A percentile compares a stretch with the other conserved stretches of the same genome.
These are phyloP conservation scores for Cnemophilus loriae DNA, from an alignment of 2,113 vertebrate species.

Conservation along the genomic window DNA sequence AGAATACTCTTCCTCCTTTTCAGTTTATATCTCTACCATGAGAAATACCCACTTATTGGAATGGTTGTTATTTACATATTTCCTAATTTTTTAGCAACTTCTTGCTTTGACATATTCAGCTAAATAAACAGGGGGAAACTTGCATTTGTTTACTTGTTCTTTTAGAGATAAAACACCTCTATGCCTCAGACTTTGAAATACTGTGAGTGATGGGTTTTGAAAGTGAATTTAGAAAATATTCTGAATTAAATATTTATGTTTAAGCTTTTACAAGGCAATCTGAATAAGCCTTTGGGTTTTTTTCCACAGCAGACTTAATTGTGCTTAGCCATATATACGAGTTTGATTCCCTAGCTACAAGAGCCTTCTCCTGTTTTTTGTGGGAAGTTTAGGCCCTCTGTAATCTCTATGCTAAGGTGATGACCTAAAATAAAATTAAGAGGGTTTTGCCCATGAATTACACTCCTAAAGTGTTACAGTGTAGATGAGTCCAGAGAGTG, in stretches of 20 bases:
- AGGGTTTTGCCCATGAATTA: not conserved
- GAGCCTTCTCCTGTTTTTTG: not conserved
- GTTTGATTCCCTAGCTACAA: not conserved
- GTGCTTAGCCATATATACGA: slow-evolving; percentile 6
- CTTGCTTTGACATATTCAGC: slow-evolving; percentile 35
- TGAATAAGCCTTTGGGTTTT: slow-evolving; percentile 44
- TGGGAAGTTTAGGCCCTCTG: not conserved
- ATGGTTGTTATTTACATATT: not conserved
- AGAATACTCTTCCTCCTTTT: not conserved
- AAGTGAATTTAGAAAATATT: slow-evolving; percentile 58
- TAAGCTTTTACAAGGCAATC: slow-evolving; percentile 55
- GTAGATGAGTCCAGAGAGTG: not conserved
- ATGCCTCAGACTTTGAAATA: slow-evolving; percentile 58
- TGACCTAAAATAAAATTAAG: not conserved
- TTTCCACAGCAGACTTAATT: slow-evolving; percentile 42
- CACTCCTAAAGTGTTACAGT: not conserved
- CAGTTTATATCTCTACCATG: not conserved
- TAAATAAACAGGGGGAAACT: slow-evolving; percentile 39
- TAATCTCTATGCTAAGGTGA: not conserved
- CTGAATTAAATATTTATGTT: slow-evolving; percentile 68
- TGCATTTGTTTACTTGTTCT: slow-evolving; percentile 60
- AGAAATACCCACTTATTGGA: not conserved
- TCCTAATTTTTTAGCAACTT: slow-evolving; percentile 22
- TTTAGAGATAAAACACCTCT: slow-evolving; percentile 56
- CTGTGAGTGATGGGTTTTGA: slow-evolving; percentile 47